Evolutionary conservation across 1,140 invertebrate species (phyloP), one percentile per base, ranked within the genome.

Genomic region (Brachionus manjavacas): DNA sequence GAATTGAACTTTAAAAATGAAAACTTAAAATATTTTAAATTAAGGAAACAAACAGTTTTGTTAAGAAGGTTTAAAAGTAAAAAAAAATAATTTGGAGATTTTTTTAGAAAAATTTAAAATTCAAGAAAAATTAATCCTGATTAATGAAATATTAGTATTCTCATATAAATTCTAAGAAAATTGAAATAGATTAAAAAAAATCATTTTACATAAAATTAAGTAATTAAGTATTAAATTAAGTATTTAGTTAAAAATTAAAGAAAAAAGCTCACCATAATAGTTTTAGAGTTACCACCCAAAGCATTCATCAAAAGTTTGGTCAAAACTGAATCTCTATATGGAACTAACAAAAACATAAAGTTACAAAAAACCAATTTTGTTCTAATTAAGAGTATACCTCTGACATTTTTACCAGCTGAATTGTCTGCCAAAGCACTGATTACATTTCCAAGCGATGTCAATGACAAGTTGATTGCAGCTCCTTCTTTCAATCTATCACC

Each of bases 401-500:
- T 46, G 64, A 84, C 66, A 41, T 84, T 84, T 78, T 55, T 55
- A 4, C 83, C 83, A 43, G 46, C 66, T n/a, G 83, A 72, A 31
- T 74, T 72, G 16, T 84, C 83, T 46, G 68, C 83, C 28, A 93
- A 86, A 16, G 92, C 92, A 85, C 92, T 90, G 52, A 92, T 92
- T 84, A 91, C 91, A 85, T 92, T 91, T 16, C 92, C 92, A 8
- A 92, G 87, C 84, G 91, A 90, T 3, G 91, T 91, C 41, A 92
- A 86, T 4, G 92, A 92, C 84, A 91, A 90, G 87, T 92, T 93
- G 84, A 93, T 93, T 35, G 91, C 91, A 11, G 92, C 92, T 20
- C 92, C 91, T 87, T 93, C 92, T 86, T 92, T 92, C 28, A 92
- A 88, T 39, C 92, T 86, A 76, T 92, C 92, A 3, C 92, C 92